Conservation (phyloP, 2,797 vertebrate species). For the Kryptopterus vitreolus region DNA sequence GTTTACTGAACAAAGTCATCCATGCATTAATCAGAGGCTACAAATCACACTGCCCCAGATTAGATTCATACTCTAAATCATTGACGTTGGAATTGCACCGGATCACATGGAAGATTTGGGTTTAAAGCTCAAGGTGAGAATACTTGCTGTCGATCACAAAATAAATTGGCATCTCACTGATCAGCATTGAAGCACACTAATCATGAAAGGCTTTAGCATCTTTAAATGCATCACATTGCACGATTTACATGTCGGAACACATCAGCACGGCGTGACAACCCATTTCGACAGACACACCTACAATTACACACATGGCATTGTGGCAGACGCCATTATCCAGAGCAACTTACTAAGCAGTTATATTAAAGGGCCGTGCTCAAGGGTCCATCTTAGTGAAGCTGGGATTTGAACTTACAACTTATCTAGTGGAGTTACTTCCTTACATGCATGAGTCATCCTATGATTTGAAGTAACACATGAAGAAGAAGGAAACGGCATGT, state of each 20-base stretch:
- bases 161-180: background rate
- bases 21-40: no score
- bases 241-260: background rate
- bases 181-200: background rate
- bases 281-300: background rate
- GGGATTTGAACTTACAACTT: no score
- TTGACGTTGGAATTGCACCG: background rate
- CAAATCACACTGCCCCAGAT: background rate
- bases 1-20: background rate
- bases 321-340: no score
- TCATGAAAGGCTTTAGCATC: background rate
- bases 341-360: no score
- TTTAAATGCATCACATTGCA: background rate
- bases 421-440: no score
- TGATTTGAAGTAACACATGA: background rate
- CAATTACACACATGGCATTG: no score
- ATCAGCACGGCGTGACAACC: background rate
- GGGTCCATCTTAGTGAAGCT: no score
- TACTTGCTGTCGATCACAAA: background rate
- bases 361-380: no score
- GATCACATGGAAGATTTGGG: background rate
- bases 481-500: no score
- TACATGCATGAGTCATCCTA: background rate
- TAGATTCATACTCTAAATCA: background rate
- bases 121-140: background rate